Evolutionary conservation across 2,797 vertebrate genomes (phyloP), one percentile per base, ranked within the genome.

Genomic region (Danio jaintianensis): DNA sequence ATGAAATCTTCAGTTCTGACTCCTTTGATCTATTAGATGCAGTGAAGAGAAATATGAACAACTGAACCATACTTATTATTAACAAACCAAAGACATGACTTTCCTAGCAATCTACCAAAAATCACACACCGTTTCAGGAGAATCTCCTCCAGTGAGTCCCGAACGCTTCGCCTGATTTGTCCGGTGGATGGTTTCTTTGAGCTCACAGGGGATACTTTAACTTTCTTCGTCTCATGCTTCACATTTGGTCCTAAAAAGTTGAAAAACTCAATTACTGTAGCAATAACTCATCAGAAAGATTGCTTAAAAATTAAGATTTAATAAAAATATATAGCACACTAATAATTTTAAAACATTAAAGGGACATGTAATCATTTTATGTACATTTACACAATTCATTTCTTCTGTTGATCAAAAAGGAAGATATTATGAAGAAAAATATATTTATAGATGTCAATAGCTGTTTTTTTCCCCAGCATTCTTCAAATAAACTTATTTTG

Each of bases 101-200:
- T 56, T 8, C 53, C 11, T 42, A 50, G 50, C 18, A 53, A 22
- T 20, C 12, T 3, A 50, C 4, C 47, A 69, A 53, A 69, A 69
- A 43, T 20, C 2, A 66, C 56, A 84, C 88, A 98, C 98, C 98
- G 96, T 91, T 97, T 98, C 87, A 96, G 88, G 4, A 99, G 94
- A 85, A 99, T 98, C 83, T 99, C 98, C 89, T 96, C 98, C 56
- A 99, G 93, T 64, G 98, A 97, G 22, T 98, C 97, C 1, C 96
- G 95, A 72, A 99, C 98, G 18, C 96, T 99, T 83, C 96, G 94
- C 82, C 98, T 94, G 91, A 99, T 98, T 83, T 98, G 96, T 80
- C 98, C 97, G 78, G 96, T 93, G 84, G 98, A 99, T 58, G 96
- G 98, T 85, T 97, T 94, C 90, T 93, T 99, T 50, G 95, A 93